Base-by-base conservation (phyloP, 2,113 vertebrate genomes). In the Gobio gobio region DNA sequence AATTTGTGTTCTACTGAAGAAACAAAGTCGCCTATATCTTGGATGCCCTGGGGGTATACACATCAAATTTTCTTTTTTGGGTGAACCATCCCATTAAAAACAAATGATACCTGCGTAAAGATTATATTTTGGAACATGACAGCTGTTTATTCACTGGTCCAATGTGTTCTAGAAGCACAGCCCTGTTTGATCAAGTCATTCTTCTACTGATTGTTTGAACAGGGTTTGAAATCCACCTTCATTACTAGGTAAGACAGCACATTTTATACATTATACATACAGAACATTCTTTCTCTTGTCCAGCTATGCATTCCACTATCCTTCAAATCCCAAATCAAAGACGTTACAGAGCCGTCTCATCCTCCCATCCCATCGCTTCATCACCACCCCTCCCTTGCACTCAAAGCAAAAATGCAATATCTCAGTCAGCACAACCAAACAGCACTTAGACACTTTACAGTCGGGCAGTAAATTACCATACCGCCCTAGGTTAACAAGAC, bases 401-500 rank as follows among this genome's bases (percentile, higher is more conserved):
- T 80, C 36, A 80, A 47, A 64, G 58, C 36, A 79, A 79, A 61
- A 63, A 80, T 63, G 40, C 59, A 81, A 51, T 47, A 66, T 81
- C 61, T 81, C 45, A 81, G 43, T 81, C 61, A 33, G 43, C 43
- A 66, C 40, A 61, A 79, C 10, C 77, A 63, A 79, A 79, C 36
- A 80, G 16, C 18, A 33, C 61, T 49, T 45, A 81, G 58, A 82
- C 68, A 45, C n/a, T 63, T 61, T 45, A 79, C 13, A 63, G 77
- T 61, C 54, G 4, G 54, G 40, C 79, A 58, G 68, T 88, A 85
- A 88, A 88, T 89, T 84, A 87, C 77, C 61, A 76, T 61, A 56
- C 33, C 54, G 54, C 73, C 74, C 78, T 40, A 77, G 81, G 83
- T 86, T 88, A 91, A 89, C 83, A 59, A 89, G 79, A 49, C 89